phyloP scores from a whole-genome alignment of 2,888 invertebrate genomes.

The Thymelicus sylvestris region DNA sequence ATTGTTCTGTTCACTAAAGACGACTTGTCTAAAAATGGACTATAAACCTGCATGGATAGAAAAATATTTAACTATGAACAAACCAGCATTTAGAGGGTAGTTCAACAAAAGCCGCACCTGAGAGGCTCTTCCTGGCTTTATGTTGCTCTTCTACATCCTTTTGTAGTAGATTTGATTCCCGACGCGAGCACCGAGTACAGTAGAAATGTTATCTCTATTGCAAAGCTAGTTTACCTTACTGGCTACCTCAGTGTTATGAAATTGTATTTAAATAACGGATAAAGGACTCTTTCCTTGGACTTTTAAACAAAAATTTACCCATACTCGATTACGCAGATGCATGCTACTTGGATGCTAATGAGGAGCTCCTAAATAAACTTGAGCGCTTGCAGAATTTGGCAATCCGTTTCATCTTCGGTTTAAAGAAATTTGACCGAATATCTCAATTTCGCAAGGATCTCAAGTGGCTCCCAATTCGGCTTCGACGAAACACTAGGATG shows the following conservation, averaged over 20 bases:
- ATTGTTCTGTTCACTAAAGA: too few relatives aligned
- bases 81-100: background rate
- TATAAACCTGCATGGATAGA: background rate
- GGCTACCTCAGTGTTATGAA: background rate
- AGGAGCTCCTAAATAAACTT: too few relatives aligned
- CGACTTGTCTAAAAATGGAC: too few relatives aligned
- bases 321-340: too few relatives aligned
- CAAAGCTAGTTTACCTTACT: background rate
- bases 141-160: slow-evolving; percentile 28
- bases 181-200: background rate
- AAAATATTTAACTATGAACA: background rate
- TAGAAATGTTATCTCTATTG: slow-evolving; percentile 9
- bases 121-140: slow-evolving; percentile 17
- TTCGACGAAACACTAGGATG: too few relatives aligned
- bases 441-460: too few relatives aligned
- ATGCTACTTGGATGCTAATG: too few relatives aligned
- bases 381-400: too few relatives aligned
- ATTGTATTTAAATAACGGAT: background rate
- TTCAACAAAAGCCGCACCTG: background rate
- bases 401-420: too few relatives aligned
- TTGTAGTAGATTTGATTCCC: slow-evolving; percentile 26
- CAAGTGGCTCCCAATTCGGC: too few relatives aligned
- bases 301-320: too few relatives aligned
- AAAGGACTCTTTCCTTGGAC: background rate
- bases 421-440: too few relatives aligned